Percentiles rank a stretch among this genome's conserved stretches.
Conservation (phyloP, 2,888 invertebrate species). For the Ennomos fuscantarius region DNA sequence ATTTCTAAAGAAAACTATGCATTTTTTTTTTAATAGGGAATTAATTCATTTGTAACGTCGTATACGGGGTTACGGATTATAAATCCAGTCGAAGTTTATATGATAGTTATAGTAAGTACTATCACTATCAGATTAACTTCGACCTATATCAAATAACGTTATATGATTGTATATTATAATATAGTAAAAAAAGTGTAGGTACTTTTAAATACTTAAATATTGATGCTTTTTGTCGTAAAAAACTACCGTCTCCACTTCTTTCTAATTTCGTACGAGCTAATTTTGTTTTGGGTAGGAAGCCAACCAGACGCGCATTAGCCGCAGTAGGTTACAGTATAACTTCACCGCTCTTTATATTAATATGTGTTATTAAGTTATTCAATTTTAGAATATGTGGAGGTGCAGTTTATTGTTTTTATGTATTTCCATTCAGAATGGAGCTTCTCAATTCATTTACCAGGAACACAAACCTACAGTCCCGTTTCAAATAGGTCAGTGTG, state of each 20-base stretch:
- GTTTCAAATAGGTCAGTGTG: conserved; percentile 66
- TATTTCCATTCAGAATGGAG: conserved; percentile 45
- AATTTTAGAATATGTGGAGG: conserved; percentile 43
- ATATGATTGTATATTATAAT: too few species aligned
- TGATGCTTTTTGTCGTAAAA: neutral
- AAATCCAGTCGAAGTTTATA: too few species aligned
- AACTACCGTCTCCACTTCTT: conserved; percentile 44
- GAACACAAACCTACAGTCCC: conserved; percentile 48
- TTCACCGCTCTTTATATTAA: conserved; percentile 2
- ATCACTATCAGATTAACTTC: too few species aligned
- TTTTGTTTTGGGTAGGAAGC: conserved; percentile 54
- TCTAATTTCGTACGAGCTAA: conserved; percentile 44
- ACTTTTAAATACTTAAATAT: too few species aligned
- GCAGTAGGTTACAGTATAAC: conserved; percentile 36
- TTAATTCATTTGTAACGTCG: too few species aligned
- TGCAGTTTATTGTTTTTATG: conserved; percentile 45
- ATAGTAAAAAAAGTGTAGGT: too few species aligned
- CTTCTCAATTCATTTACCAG: conserved; percentile 51
- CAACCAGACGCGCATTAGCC: conserved; percentile 49
- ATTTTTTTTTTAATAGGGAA: too few species aligned
- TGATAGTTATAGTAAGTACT: too few species aligned
- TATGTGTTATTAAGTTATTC: conserved; percentile 7
- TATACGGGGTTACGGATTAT: too few species aligned
- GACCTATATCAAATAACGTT: too few species aligned
- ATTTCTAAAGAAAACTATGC: neutral